These are phyloP conservation scores for Macroramphosus scolopax DNA, from an alignment of 2,797 vertebrate species.

Conservation along the genomic window DNA sequence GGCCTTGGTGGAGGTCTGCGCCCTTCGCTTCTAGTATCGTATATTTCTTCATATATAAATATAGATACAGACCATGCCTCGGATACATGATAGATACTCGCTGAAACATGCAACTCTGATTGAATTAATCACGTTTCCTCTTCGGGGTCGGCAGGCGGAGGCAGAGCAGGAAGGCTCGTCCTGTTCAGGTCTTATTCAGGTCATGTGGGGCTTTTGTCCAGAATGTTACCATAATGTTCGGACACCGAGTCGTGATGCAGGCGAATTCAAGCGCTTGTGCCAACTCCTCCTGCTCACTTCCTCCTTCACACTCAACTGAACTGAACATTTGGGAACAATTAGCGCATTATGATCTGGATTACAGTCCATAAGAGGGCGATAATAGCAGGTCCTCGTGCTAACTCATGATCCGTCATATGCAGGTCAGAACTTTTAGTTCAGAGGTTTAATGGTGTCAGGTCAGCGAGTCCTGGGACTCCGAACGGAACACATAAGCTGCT, in stretches of 20 bases:
- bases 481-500: neutral
- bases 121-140: too few relatives aligned
- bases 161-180: too few relatives aligned
- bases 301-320: conserved; percentile 5
- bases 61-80: too few relatives aligned
- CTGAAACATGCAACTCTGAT: too few relatives aligned
- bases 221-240: conserved; percentile 1
- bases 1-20: too few relatives aligned
- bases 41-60: too few relatives aligned
- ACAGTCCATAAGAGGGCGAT: too few relatives aligned
- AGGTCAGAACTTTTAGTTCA: conserved; percentile 9
- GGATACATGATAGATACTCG: too few relatives aligned
- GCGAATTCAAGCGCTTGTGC: too few relatives aligned
- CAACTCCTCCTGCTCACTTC: conserved; percentile 1
- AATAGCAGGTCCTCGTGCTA: conserved; percentile 16
- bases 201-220: conserved; percentile 2
- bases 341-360: conserved; percentile 40
- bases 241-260: neutral
- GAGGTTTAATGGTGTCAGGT: neutral
- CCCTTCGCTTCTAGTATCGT: too few relatives aligned
- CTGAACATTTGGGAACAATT: conserved; percentile 39
- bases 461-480: too few relatives aligned
- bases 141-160: too few relatives aligned
- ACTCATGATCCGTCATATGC: conserved; percentile 25
- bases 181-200: neutral